Conservation (phyloP, 2,113 vertebrate species). For the Rhinolophus ferrumequinum region DNA sequence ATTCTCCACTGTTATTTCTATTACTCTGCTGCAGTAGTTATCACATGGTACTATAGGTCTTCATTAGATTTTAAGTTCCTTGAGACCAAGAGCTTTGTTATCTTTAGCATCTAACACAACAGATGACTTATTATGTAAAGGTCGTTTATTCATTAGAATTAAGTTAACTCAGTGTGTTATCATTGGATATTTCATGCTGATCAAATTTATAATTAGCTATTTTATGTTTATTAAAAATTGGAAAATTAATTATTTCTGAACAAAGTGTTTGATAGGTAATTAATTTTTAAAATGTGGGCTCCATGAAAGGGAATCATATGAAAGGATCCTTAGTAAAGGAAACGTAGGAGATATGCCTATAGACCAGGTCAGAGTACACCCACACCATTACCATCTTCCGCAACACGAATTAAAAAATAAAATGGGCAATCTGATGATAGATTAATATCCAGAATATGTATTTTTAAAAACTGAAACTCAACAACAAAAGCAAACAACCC, state of each 20-base stretch:
- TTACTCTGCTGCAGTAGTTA: background rate
- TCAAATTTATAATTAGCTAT: background rate
- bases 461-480: background rate
- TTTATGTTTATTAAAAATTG: background rate
- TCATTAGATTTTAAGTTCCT: slow-evolving; percentile 33
- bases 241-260: slow-evolving; percentile 8
- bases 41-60: background rate
- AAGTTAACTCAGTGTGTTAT: background rate
- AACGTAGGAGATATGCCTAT: background rate
- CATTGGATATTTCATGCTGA: background rate
- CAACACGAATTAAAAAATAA: slow-evolving; percentile 27
- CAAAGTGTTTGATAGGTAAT: background rate
- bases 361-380: background rate
- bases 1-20: background rate
- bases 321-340: slow-evolving; percentile 8
- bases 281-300: slow-evolving; percentile 18
- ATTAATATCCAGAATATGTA: background rate
- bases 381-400: background rate
- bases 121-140: slow-evolving; percentile 2
- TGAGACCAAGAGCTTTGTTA: slow-evolving; percentile 18
- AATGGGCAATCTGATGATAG: background rate
- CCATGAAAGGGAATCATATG: background rate
- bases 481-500: background rate
- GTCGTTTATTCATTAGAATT: slow-evolving; percentile 22
- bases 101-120: background rate